Conservation (phyloP, 2,797 vertebrate genomes). For the Helarctos malayanus region DNA sequence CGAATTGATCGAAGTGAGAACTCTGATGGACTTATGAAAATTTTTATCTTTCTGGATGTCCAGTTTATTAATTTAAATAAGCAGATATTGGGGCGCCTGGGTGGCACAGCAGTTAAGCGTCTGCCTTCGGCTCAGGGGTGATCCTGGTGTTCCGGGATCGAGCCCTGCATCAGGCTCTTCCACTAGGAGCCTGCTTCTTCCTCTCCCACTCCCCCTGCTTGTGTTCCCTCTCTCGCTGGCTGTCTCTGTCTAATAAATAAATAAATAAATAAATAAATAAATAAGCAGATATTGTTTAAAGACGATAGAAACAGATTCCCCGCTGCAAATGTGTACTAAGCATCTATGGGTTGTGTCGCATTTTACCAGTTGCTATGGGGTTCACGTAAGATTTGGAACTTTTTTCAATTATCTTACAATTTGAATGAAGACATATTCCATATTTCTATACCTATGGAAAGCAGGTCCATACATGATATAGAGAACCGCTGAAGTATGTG, state of each 20-base stretch:
- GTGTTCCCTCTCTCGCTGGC: too few species aligned
- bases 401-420: background rate
- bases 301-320: background rate
- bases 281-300: background rate
- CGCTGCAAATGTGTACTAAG: background rate
- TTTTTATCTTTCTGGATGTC: background rate
- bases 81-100: background rate
- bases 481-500: background rate
- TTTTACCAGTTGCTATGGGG: background rate
- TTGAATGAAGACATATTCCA: background rate
- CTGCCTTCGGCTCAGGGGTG: too few species aligned
- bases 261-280: background rate
- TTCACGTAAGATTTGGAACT: background rate
- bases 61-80: background rate
- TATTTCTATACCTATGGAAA: background rate
- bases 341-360: background rate
- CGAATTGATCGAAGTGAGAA: background rate
- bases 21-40: background rate
- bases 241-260: too few species aligned
- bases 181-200: too few species aligned
- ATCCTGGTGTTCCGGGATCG: too few species aligned
- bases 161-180: too few species aligned
- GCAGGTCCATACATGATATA: background rate
- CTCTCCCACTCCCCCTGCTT: too few species aligned
- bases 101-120: too few species aligned